These are phyloP conservation scores for Synanthedon tipuliformis DNA, from an alignment of 2,888 invertebrate species.

Conservation along the genomic window DNA sequence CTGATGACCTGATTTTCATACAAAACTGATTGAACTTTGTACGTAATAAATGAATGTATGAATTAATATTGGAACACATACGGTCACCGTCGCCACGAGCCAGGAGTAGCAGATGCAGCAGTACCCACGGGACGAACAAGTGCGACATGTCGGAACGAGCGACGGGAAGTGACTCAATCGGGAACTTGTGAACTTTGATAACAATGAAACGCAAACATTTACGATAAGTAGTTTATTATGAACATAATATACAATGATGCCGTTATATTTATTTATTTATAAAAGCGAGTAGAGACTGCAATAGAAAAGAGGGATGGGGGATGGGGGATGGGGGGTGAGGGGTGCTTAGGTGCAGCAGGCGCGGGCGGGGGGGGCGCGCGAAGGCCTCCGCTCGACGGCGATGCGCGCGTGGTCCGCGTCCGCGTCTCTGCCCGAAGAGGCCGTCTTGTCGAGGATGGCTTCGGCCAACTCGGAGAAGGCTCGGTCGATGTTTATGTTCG, in stretches of 20 bases:
- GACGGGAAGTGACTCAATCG: too few relatives aligned
- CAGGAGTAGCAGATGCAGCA: not conserved
- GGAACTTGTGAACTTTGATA: not conserved
- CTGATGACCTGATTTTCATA: too few relatives aligned
- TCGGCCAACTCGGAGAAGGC: slow-evolving; percentile 95
- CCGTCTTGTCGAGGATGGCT: slow-evolving; percentile 93
- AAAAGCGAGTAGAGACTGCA: slow-evolving; percentile 58
- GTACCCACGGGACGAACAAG: not conserved
- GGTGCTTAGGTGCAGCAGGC: slow-evolving; percentile 58
- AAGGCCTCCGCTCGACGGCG: slow-evolving; percentile 78
- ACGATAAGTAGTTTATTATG: slow-evolving; percentile 60
- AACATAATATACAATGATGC: slow-evolving; percentile 65
- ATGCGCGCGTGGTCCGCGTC: slow-evolving; percentile 72
- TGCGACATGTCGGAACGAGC: not conserved
- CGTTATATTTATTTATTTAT: slow-evolving; percentile 60
- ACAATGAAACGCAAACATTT: slow-evolving; percentile 19
- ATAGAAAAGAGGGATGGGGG: not conserved
- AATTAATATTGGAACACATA: too few relatives aligned
- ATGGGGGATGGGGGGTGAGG: not conserved
- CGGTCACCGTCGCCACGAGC: not conserved
- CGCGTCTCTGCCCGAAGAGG: slow-evolving; percentile 79
- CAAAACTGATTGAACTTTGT: too few relatives aligned
- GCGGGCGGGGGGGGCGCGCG: slow-evolving; percentile 70
- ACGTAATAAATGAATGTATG: too few relatives aligned
- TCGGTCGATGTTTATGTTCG: slow-evolving; percentile 95